These are phyloP conservation scores for Euplagia quadripunctaria DNA, from an alignment of 2,888 invertebrate genomes.

Conservation along the genomic window DNA sequence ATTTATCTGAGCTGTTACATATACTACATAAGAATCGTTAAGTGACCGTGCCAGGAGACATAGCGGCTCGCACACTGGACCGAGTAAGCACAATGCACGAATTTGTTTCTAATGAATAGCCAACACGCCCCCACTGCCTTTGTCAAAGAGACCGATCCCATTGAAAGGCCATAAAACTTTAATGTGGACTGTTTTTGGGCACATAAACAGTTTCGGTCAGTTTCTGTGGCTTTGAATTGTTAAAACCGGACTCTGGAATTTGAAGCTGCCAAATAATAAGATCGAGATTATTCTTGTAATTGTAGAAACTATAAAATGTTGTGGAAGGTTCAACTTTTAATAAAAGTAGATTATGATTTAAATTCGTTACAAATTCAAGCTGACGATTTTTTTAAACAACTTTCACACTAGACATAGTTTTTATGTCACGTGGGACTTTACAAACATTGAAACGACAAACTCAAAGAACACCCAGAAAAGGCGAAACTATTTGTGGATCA, in stretches of 20 bases:
- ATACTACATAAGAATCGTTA: slow-evolving; percentile 30
- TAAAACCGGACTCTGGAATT: neutral
- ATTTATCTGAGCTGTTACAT: slow-evolving; percentile 29
- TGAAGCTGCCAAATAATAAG: neutral
- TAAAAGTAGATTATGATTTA: too few species aligned
- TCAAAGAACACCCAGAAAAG: too few species aligned
- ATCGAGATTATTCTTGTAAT: neutral
- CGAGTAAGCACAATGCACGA: slow-evolving; percentile 63
- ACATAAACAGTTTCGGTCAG: slow-evolving; percentile 12
- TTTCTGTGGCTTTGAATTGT: slow-evolving; percentile 2
- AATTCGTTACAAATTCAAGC: too few species aligned
- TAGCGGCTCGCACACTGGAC: slow-evolving; percentile 44
- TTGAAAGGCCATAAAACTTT: slow-evolving; percentile 32
- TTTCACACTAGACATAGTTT: too few species aligned
- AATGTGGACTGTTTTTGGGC: slow-evolving; percentile 18
- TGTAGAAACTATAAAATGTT: neutral
- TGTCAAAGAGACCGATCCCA: slow-evolving; percentile 31
- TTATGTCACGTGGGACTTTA: too few species aligned
- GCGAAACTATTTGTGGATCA: too few species aligned
- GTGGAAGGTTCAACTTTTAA: neutral
- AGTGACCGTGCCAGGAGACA: slow-evolving; percentile 44
- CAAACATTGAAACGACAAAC: too few species aligned
- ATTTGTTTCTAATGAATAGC: slow-evolving; percentile 75
- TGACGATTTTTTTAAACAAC: too few species aligned
- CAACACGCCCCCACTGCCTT: slow-evolving; percentile 58